phyloP scores from a whole-genome alignment of 2,888 invertebrate species.

The Lasius fuliginosus region DNA sequence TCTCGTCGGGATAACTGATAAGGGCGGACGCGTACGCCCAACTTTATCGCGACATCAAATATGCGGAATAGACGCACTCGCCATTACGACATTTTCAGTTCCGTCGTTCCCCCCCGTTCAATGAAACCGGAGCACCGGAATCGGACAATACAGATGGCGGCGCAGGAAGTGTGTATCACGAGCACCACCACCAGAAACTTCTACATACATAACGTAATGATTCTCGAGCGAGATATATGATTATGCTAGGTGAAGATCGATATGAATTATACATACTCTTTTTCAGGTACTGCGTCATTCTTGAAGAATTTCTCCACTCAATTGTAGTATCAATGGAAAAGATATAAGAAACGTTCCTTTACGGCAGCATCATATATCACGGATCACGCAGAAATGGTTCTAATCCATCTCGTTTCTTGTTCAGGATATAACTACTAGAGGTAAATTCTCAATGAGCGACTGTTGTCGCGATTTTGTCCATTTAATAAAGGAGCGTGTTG shows the following conservation, averaged over 20 bases:
- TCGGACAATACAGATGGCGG: constrained; percentile 54
- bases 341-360: constrained; percentile 2
- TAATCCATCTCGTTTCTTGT: constrained; percentile 62
- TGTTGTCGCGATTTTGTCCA: constrained; percentile 16
- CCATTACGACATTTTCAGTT: constrained; percentile 78
- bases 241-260: constrained; percentile 12
- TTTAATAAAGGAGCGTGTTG: constrained; percentile 23
- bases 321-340: constrained; percentile 24
- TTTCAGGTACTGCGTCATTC: constrained; percentile 70
- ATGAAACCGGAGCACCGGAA: constrained; percentile 48
- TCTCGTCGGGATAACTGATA: constrained; percentile 63
- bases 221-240: constrained; percentile 31
- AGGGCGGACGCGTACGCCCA: constrained; percentile 71
- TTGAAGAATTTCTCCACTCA: not conserved
- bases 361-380: constrained; percentile 64
- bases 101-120: constrained; percentile 52
- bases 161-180: not conserved
- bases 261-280: constrained; percentile 65
- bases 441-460: constrained; percentile 32
- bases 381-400: constrained; percentile 65
- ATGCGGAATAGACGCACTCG: constrained; percentile 82
- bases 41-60: constrained; percentile 80
- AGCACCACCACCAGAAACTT: constrained; percentile 58
- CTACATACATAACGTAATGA: constrained; percentile 32
- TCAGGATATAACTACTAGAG: constrained; percentile 26